Conservation (phyloP, 1,140 invertebrate genomes). For the Pseudomyrmex concolor region DNA sequence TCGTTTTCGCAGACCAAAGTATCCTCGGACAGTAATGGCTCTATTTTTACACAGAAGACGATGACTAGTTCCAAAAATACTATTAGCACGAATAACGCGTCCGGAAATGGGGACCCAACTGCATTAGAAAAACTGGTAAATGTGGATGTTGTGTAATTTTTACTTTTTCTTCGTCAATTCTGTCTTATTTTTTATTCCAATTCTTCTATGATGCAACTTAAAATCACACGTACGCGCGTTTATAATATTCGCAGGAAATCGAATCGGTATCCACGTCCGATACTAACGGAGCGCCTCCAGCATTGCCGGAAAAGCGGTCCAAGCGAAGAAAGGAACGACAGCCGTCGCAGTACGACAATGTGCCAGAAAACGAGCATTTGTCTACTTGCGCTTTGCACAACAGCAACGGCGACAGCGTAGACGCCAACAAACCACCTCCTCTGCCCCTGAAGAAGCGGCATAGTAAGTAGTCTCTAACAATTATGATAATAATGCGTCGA, state of each 20-base stretch:
- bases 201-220: slow-evolving; percentile 12
- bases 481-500: not conserved
- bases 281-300: slow-evolving; percentile 86
- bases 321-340: slow-evolving; percentile 86
- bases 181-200: slow-evolving; percentile 54
- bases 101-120: slow-evolving; percentile 74
- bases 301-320: slow-evolving; percentile 88
- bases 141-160: slow-evolving; percentile 72
- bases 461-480: slow-evolving; percentile 89
- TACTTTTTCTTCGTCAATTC: too few species aligned
- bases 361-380: slow-evolving; percentile 87
- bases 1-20: slow-evolving; percentile 82
- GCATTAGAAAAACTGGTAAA: slow-evolving; percentile 83
- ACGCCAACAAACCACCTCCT: slow-evolving; percentile 91
- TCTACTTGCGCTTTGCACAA: slow-evolving; percentile 85
- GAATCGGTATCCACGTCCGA: slow-evolving; percentile 76
- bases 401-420: slow-evolving; percentile 82
- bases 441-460: slow-evolving; percentile 96
- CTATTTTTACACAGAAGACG: slow-evolving; percentile 79
- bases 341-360: slow-evolving; percentile 91
- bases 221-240: not conserved
- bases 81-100: slow-evolving; percentile 76
- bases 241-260: slow-evolving; percentile 74
- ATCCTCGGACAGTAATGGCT: slow-evolving; percentile 79
- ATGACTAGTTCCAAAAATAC: slow-evolving; percentile 80